These are phyloP conservation scores for Malurus cyaneus DNA, from an alignment of 2,113 vertebrate species.

Conservation along the genomic window DNA sequence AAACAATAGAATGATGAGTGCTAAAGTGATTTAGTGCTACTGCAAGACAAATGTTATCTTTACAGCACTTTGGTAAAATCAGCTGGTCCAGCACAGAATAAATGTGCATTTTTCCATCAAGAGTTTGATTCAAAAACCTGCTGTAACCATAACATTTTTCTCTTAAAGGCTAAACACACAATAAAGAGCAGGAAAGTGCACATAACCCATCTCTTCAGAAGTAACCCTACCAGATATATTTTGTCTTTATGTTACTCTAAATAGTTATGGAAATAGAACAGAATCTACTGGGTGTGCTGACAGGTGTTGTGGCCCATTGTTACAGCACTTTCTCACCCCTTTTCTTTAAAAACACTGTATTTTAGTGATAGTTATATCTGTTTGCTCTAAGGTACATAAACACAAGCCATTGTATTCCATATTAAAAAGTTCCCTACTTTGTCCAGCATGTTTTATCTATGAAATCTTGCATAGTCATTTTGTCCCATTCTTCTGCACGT, in stretches of 20 bases:
- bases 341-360: neutral
- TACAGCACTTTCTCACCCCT: neutral
- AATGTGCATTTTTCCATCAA: neutral
- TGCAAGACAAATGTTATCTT: constrained; percentile 1
- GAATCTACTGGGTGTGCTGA: neutral
- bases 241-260: neutral
- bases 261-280: neutral
- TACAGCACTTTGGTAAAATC: neutral
- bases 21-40: constrained; percentile 16
- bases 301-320: neutral
- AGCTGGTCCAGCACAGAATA: neutral
- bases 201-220: neutral
- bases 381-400: neutral
- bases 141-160: neutral
- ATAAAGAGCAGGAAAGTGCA: neutral
- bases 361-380: neutral
- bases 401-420: neutral
- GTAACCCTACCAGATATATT: neutral
- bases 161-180: neutral
- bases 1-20: neutral
- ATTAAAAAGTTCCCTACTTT: constrained; percentile 73
- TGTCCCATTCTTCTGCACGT: constrained; percentile 93
- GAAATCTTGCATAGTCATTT: constrained; percentile 91
- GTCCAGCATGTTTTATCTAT: constrained; percentile 93
- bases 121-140: neutral